Evolutionary conservation across 2,113 vertebrate species (phyloP).

Genomic region (Limanda limanda): DNA sequence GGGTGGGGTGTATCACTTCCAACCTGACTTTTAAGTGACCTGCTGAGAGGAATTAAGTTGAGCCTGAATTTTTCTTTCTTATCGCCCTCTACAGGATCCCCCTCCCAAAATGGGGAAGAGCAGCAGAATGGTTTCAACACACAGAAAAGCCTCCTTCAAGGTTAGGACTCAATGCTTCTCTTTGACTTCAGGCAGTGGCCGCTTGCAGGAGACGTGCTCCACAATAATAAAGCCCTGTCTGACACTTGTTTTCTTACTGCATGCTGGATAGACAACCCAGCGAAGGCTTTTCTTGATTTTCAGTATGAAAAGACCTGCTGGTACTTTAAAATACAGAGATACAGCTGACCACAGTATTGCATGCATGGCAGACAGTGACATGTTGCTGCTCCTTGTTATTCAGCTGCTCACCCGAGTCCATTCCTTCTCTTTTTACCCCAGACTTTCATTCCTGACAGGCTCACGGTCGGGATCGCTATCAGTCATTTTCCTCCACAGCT

Average conservation of each 20-base stretch:
- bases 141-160: constrained; percentile 81
- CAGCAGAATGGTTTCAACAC: constrained; percentile 76
- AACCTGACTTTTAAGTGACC: no score
- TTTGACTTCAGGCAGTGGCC: constrained; percentile 42
- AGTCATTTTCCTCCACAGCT: constrained; percentile 54
- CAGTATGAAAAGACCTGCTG: constrained; percentile 28
- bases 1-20: no score
- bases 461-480: constrained; percentile 51
- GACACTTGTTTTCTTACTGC: constrained; percentile 39
- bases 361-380: constrained; percentile 41
- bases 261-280: constrained; percentile 59
- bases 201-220: constrained; percentile 42
- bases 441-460: constrained; percentile 68
- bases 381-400: constrained; percentile 41
- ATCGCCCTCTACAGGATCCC: constrained; percentile 64
- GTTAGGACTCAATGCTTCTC: constrained; percentile 68
- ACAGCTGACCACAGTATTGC: constrained; percentile 40
- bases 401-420: constrained; percentile 42
- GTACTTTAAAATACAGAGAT: constrained; percentile 15
- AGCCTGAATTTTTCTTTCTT: no score
- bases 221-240: constrained; percentile 17
- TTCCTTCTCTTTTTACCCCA: constrained; percentile 64
- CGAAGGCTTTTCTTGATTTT: constrained; percentile 28
- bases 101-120: constrained; percentile 73
- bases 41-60: no score